Conservation (phyloP, 2,113 vertebrate species). For the Lepidothrix coronata region DNA sequence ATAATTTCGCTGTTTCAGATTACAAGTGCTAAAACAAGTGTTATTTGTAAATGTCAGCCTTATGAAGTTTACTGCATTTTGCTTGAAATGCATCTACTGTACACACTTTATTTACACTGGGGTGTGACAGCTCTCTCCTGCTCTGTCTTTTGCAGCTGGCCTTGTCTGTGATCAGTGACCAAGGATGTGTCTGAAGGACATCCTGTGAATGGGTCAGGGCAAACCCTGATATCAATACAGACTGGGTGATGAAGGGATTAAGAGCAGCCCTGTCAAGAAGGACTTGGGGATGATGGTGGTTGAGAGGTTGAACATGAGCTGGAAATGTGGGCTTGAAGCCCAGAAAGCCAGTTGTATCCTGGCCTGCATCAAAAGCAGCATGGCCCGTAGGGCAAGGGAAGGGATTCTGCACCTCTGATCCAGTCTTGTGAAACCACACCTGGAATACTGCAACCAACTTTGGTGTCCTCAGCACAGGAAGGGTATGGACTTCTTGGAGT, state of each 20-base stretch:
- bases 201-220: not conserved
- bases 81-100: not conserved
- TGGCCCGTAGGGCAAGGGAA: not conserved
- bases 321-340: not conserved
- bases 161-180: not conserved
- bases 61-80: not conserved
- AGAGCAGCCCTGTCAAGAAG: rapidly evolving
- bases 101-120: not conserved
- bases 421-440: not conserved
- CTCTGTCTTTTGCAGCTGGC: not conserved
- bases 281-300: rapidly evolving
- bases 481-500: rapidly evolving
- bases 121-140: not conserved
- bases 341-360: not conserved
- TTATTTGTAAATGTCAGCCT: not conserved
- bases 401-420: not conserved
- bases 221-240: rapidly evolving
- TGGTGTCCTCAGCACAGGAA: not conserved
- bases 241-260: rapidly evolving
- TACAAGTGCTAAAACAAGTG: not conserved
- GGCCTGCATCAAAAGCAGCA: not conserved
- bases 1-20: not conserved
- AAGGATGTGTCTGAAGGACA: not conserved
- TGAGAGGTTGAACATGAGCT: not conserved
- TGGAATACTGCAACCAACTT: not conserved